Conservation (phyloP, 2,797 vertebrate genomes). For the Eulemur albifrons region DNA sequence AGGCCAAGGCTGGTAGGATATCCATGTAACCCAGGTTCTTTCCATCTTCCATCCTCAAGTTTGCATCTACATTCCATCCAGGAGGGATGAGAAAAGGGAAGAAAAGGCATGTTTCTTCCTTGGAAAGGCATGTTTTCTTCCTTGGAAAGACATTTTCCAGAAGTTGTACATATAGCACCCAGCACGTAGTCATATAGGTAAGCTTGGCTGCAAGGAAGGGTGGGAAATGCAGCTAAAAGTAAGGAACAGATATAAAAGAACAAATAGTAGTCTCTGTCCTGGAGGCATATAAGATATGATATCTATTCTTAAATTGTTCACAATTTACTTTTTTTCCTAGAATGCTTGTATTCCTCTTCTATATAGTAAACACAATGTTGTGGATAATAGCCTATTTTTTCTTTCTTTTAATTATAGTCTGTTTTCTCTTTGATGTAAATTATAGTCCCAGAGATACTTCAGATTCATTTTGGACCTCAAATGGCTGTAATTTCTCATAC, state of each 20-base stretch:
- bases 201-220: background rate
- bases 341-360: background rate
- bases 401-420: slow-evolving; percentile 17
- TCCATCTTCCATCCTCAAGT: background rate
- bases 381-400: background rate
- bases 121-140: background rate
- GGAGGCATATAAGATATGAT: background rate
- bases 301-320: background rate
- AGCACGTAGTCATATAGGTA: background rate
- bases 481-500: background rate
- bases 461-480: background rate
- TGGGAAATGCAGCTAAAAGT: background rate
- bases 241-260: background rate
- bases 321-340: background rate
- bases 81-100: background rate
- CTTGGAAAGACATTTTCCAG: background rate
- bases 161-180: background rate
- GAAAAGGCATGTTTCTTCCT: background rate
- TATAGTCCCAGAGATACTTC: background rate
- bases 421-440: slow-evolving; percentile 19
- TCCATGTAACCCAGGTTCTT: background rate
- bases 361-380: background rate
- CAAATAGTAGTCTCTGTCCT: background rate
- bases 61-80: background rate
- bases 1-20: background rate